Evolutionary conservation across 2,797 vertebrate genomes (phyloP), one percentile per base, ranked within the genome.

Genomic region (Gallinago solitaria): DNA sequence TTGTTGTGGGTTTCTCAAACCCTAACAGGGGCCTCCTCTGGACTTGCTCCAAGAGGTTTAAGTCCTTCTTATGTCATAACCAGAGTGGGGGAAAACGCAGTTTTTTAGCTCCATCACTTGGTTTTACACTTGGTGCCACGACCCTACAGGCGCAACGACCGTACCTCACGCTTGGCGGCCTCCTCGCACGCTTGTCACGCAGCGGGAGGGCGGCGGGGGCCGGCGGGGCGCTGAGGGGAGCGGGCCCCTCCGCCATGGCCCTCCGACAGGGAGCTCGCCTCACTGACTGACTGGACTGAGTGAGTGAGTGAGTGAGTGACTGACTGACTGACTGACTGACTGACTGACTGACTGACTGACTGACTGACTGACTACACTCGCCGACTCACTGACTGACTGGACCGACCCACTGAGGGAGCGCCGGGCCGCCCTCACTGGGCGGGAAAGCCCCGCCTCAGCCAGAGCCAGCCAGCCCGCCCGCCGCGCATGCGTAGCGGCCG

Each of bases 21-120:
- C 30, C 2, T 19, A 20, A 56, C 53, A 56, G 11, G 19, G 32
- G 23, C 57, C 33, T 35, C 23, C 33, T 35, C 57, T 4, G 57
- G 57, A 59, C 33, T 33, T 23, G 6, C 23, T 60, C 57, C 33
- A 60, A 60, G 15, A 25, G 57, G 33, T 16, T 33, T 10, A 17
- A 17, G 16, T 60, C 57, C 57, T 16, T 16, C 33, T 25, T 7
- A 35, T 25, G 27, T 3, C 18, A 5, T 6, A 5, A 54, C 25
- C 28, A 4, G 5, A 16, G 41, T 0, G 18, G 23, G 10, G 11
- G 15, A 21, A 32, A 61, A 11, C 2, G 5, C 18, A 10, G 20
- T 47, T 3, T 33, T 43, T 27, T 23, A 18, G 6, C 6, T 12
- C 39, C 1, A 13, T 2, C 2, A 1, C 45, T 30, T 20, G 17